These are phyloP conservation scores for Anoplolepis gracilipes DNA, from an alignment of 1,140 invertebrate species.

Conservation along the genomic window DNA sequence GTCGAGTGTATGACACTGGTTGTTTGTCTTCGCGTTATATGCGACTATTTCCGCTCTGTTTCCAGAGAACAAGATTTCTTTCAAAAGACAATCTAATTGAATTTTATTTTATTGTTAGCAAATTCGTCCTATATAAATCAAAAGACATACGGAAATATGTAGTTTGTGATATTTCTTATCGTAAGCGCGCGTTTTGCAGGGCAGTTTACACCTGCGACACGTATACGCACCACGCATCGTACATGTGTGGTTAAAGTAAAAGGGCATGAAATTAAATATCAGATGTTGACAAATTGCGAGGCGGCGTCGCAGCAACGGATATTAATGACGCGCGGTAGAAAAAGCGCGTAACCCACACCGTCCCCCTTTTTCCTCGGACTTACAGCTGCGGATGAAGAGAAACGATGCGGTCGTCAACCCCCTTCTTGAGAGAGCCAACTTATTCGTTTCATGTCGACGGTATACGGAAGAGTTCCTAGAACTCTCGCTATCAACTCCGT, in stretches of 20 bases:
- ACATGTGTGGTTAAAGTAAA: conserved; percentile 71
- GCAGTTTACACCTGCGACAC: conserved; percentile 74
- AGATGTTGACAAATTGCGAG: conserved; percentile 86
- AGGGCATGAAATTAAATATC: conserved; percentile 86
- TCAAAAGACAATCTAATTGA: not conserved
- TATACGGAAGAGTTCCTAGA: not conserved
- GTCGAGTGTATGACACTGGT: conserved; percentile 56
- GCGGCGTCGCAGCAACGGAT: conserved; percentile 85
- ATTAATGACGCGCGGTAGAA: conserved; percentile 84
- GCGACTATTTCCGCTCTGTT: conserved; percentile 60
- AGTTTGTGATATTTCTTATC: not conserved
- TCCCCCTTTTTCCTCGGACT: conserved; percentile 78
- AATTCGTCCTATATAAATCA: not conserved
- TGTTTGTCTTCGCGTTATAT: conserved; percentile 71
- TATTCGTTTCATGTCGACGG: conserved; percentile 59
- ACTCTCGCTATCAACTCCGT: conserved; percentile 50
- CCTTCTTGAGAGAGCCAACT: conserved; percentile 51
- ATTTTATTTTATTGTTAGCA: not conserved
- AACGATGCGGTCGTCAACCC: conserved; percentile 80
- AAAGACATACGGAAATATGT: not conserved
- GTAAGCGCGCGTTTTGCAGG: conserved; percentile 46
- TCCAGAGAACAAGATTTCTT: not conserved
- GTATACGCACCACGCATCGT: conserved; percentile 49
- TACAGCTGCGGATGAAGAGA: conserved; percentile 85
- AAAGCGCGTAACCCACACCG: conserved; percentile 83